phyloP scores from a whole-genome alignment of 2,888 invertebrate species.

The Pandemis heparana region DNA sequence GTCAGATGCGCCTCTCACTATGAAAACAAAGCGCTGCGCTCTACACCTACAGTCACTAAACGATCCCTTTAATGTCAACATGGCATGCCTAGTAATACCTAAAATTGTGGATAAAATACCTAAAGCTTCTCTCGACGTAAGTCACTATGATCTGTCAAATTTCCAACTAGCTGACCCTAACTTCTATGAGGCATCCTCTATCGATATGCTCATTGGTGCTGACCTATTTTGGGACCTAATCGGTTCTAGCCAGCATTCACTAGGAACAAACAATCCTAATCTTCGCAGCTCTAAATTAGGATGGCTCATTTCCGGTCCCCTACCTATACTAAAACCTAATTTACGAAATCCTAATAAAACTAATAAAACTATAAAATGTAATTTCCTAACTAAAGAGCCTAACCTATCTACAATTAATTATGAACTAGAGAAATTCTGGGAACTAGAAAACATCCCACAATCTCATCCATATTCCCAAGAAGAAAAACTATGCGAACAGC shows the following conservation, averaged over 20 bases:
- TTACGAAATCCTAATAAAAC: background rate
- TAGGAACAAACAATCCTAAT: background rate
- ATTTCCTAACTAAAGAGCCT: no score
- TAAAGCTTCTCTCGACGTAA: background rate
- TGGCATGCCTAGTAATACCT: slow-evolving; percentile 1
- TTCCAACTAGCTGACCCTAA: slow-evolving; percentile 3
- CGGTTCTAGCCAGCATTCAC: background rate
- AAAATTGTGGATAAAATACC: background rate
- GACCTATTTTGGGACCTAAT: slow-evolving; percentile 8
- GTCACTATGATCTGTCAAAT: background rate
- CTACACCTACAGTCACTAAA: background rate
- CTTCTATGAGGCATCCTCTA: background rate
- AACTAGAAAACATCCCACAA: background rate
- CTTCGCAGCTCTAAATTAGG: slow-evolving; percentile 7
- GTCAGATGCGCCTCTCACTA: background rate
- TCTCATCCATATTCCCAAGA: no score
- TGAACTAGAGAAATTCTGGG: slow-evolving; percentile 26
- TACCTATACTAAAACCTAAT: background rate
- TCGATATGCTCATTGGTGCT: slow-evolving; percentile 10
- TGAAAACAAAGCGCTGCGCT: background rate
- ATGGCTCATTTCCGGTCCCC: background rate
- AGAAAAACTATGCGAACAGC: slow-evolving; percentile 23
- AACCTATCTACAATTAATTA: no score
- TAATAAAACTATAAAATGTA: no score
- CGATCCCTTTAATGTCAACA: background rate